These are phyloP conservation scores for Buathra laborator DNA, from an alignment of 2,888 invertebrate species.

Conservation along the genomic window DNA sequence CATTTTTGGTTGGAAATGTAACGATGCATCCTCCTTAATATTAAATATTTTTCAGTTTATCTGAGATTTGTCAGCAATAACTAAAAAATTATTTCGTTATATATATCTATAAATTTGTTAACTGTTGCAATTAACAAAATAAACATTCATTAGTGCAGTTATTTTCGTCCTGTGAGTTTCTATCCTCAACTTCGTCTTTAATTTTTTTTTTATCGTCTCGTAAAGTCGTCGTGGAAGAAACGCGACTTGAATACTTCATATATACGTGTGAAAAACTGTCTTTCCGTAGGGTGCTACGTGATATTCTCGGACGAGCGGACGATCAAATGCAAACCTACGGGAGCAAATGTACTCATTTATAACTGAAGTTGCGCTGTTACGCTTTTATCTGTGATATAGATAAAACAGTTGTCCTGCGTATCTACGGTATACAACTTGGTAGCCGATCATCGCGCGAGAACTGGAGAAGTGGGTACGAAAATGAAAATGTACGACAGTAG, in stretches of 20 bases:
- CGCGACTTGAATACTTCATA: constrained; percentile 28
- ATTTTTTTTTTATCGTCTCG: constrained; percentile 28
- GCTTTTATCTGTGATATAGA: constrained; percentile 31
- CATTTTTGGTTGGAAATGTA: no score
- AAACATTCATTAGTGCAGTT: neutral
- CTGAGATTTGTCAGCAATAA: neutral
- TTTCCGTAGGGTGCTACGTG: constrained; percentile 6
- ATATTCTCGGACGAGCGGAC: neutral
- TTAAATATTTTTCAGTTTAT: neutral
- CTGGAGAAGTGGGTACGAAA: constrained; percentile 5
- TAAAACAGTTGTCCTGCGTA: constrained; percentile 26
- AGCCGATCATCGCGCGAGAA: constrained; percentile 1
- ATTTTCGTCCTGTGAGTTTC: constrained; percentile 5
- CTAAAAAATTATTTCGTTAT: neutral
- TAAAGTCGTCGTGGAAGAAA: constrained; percentile 41
- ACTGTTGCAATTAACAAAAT: no score
- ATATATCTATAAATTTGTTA: no score
- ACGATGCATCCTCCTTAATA: neutral
- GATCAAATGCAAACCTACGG: constrained; percentile 22
- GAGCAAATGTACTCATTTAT: constrained; percentile 54
- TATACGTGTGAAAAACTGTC: constrained; percentile 23
- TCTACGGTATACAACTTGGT: neutral
- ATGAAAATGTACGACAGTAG: constrained; percentile 7
- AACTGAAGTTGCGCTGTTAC: constrained; percentile 34
- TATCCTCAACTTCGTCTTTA: constrained; percentile 27